Evolutionary conservation across 2,888 invertebrate species (phyloP).

Genomic region (Tridacna crocea): DNA sequence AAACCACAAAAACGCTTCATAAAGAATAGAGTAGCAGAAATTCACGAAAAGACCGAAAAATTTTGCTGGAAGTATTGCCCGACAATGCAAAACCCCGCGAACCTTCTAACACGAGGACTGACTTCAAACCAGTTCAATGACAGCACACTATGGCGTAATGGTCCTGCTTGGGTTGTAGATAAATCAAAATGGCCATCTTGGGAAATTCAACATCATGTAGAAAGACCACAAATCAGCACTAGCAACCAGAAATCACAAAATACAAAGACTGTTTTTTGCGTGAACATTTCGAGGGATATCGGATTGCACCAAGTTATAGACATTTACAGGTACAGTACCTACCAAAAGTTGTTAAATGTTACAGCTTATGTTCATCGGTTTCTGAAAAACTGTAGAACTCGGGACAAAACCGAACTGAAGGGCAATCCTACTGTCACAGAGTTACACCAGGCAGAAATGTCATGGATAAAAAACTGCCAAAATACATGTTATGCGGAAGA

Average conservation of each 20-base stretch:
- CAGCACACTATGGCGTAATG: constrained; percentile 28
- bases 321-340: constrained; percentile 17
- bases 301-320: constrained; percentile 1
- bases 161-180: constrained; percentile 29
- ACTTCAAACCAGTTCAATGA: constrained; percentile 17
- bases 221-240: no score
- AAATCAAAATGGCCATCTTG: constrained; percentile 8
- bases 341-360: constrained; percentile 11
- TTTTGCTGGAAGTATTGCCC: constrained; percentile 20
- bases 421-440: constrained; percentile 1
- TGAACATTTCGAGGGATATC: background rate
- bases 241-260: background rate
- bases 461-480: no score
- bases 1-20: no score
- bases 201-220: background rate
- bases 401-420: background rate
- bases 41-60: constrained; percentile 1
- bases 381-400: no score
- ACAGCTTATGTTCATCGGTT: constrained; percentile 29
- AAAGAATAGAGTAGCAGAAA: constrained; percentile 31
- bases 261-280: background rate
- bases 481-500: no score
- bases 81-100: constrained; percentile 29
- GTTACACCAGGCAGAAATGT: constrained; percentile 7
- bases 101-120: constrained; percentile 27